Conservation (phyloP, 2,113 vertebrate genomes). For the Pampusana beccarii region DNA sequence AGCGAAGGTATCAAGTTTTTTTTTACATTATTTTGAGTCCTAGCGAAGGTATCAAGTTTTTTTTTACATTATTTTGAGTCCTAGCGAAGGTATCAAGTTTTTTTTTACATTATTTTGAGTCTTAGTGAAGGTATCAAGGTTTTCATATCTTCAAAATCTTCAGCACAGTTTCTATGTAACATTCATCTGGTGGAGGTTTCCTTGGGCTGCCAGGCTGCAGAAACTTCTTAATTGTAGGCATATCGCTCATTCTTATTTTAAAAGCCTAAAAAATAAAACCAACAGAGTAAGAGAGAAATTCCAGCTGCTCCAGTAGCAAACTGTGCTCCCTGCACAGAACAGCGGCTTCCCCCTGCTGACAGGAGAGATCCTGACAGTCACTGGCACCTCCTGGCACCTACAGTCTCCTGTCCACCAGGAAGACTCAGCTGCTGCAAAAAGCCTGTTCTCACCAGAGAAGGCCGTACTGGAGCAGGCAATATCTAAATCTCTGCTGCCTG, state of each 20-base stretch:
- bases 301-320: neutral
- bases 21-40: neutral
- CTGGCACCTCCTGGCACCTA: neutral
- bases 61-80: neutral
- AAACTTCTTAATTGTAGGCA: conserved; percentile 83
- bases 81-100: neutral
- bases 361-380: neutral
- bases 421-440: neutral
- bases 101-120: neutral
- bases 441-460: neutral
- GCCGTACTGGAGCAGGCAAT: neutral
- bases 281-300: neutral
- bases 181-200: conserved; percentile 78
- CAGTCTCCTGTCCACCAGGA: neutral
- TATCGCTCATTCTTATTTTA: conserved; percentile 79
- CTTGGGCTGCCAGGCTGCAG: conserved; percentile 87
- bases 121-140: neutral
- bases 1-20: too few relatives aligned
- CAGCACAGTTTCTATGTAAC: conserved; percentile 72
- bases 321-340: neutral
- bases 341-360: neutral
- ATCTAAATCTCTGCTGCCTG: neutral
- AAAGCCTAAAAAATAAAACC: conserved; percentile 77
- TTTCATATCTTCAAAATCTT: conserved; percentile 62
- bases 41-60: neutral